Conservation (phyloP, 2,888 invertebrate species). For the Ecdyonurus torrentis region DNA sequence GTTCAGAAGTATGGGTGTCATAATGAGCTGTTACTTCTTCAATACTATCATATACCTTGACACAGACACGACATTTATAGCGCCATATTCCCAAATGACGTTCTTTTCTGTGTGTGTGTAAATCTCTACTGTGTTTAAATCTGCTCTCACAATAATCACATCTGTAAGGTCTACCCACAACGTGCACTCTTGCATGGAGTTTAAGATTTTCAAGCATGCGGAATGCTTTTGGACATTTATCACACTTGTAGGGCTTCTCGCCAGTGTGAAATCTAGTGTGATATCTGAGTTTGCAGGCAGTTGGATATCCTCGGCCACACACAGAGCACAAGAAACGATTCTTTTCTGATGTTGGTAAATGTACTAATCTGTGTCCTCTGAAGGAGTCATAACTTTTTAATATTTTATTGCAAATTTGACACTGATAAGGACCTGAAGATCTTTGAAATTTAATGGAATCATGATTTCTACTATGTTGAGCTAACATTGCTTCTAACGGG, state of each 20-base stretch:
- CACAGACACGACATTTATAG: neutral
- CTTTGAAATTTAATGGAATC: too few species aligned
- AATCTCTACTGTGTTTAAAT: neutral
- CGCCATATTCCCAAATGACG: neutral
- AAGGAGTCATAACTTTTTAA: neutral
- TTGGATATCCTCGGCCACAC: neutral
- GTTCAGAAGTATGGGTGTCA: neutral
- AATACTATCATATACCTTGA: neutral
- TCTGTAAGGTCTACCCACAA: neutral
- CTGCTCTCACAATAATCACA: neutral
- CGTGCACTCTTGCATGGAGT: neutral
- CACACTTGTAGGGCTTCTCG: neutral
- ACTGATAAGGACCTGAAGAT: too few species aligned
- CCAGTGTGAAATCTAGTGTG: neutral
- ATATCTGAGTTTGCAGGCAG: neutral
- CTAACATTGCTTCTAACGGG: too few species aligned
- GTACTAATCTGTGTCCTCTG: neutral
- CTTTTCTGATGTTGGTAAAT: neutral
- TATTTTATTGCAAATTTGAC: neutral
- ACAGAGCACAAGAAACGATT: neutral
- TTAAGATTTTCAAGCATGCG: neutral
- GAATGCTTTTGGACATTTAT: neutral
- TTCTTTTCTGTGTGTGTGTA: neutral
- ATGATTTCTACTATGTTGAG: too few species aligned
- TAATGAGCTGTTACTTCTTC: neutral